A percentile compares a stretch with the other conserved stretches of the same genome.
phyloP scores from a whole-genome alignment of 2,888 invertebrate genomes.

The Epirrhoe alternata region DNA sequence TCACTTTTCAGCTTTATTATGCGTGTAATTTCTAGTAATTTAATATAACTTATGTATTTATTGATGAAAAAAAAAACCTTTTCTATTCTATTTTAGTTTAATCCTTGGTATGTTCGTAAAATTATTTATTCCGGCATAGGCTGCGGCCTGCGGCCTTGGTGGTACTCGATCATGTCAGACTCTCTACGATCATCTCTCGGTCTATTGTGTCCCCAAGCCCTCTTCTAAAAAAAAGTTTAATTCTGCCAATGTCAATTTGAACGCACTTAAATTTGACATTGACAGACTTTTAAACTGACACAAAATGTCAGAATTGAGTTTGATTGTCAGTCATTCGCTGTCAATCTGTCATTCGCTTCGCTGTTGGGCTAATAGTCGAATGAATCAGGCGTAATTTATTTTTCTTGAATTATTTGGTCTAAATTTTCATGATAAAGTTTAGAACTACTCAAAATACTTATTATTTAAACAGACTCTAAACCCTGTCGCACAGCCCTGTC shows the following conservation, averaged over 20 bases:
- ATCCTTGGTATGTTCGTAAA: no score
- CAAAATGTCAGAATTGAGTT: not conserved
- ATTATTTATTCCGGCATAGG: no score
- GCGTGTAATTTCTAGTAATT: no score
- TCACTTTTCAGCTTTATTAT: no score
- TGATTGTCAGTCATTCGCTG: not conserved
- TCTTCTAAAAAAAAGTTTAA: no score
- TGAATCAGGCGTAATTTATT: slow-evolving; percentile 71
- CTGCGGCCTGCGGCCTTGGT: no score
- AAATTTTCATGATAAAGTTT: slow-evolving; percentile 25
- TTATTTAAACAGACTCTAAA: not conserved
- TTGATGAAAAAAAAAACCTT: no score
- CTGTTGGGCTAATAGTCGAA: slow-evolving; percentile 40
- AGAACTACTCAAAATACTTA: slow-evolving; percentile 6
- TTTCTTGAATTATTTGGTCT: slow-evolving; percentile 31
- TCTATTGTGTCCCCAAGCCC: no score
- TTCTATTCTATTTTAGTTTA: no score
- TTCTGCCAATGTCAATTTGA: no score
- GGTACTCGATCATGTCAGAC: not conserved
- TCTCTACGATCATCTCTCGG: not conserved
- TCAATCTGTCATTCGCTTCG: slow-evolving; percentile 7
- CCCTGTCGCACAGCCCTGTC: slow-evolving; percentile 3
- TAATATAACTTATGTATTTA: no score
- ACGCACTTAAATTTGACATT: not conserved
- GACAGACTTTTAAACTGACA: no score